Conservation (phyloP, 2,888 invertebrate species). For the Drosophila prolongata region DNA sequence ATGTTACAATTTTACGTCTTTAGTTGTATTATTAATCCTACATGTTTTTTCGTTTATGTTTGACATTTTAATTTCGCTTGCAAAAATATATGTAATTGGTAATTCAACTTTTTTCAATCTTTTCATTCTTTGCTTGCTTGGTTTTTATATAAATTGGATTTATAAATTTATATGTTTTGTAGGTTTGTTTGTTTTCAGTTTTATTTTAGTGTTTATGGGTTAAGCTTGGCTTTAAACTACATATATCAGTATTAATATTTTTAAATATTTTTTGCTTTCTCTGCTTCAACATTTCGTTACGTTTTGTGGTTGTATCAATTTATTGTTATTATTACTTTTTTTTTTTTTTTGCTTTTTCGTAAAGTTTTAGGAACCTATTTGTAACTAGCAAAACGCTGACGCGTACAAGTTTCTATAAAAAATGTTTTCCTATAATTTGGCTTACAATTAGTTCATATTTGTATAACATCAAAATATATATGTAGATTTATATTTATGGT, state of each 20-base stretch:
- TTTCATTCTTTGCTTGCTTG: conserved; percentile 22
- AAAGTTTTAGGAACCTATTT: conserved; percentile 72
- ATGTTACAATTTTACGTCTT: conserved; percentile 55
- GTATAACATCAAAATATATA: conserved; percentile 71
- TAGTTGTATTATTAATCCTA: conserved; percentile 52
- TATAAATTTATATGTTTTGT: conserved; percentile 42
- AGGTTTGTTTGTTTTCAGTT: conserved; percentile 50
- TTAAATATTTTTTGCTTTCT: conserved; percentile 40
- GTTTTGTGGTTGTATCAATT: conserved; percentile 18
- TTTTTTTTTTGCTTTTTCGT: conserved; percentile 33
- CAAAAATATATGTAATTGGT: conserved; percentile 61
- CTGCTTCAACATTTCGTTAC: conserved; percentile 42
- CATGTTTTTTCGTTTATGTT: conserved; percentile 52
- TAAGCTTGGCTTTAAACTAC: conserved; percentile 75
- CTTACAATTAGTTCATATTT: conserved; percentile 74
- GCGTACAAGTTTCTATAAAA: conserved; percentile 65
- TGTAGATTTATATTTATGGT: conserved; percentile 31
- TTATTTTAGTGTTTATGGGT: conserved; percentile 42
- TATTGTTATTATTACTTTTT: conserved; percentile 5
- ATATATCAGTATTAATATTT: conserved; percentile 58
- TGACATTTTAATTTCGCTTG: conserved; percentile 68
- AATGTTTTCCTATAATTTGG: conserved; percentile 66
- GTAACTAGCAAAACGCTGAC: conserved; percentile 72
- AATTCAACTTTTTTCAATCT: conserved; percentile 45
- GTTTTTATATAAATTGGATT: conserved; percentile 47